Base-by-base conservation (phyloP, 2,888 invertebrate species). In the Meghimatium bilineatum region DNA sequence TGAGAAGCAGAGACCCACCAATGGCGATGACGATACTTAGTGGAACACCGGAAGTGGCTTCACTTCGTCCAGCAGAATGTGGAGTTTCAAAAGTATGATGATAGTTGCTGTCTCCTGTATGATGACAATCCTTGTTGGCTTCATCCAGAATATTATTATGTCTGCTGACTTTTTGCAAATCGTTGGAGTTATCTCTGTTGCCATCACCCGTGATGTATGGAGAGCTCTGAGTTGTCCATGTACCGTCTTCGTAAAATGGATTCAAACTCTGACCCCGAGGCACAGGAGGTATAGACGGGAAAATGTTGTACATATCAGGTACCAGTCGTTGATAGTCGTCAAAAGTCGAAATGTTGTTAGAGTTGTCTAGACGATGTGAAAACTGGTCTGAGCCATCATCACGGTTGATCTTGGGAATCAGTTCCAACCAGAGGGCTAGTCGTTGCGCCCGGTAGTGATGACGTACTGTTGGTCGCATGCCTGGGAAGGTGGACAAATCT, bases 371-470 rank as follows among this genome's bases (percentile, higher is more conserved):
- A 88, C 96, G 96, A 93, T 98, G 98, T 93, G 97, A 97, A 0
- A 96, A 96, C 71, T 96, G 95, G 96, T 97, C 97, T 90, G 95
- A 95, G 92, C 97, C 97, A 90, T 96, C 96, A 0, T 96, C 96
- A 88, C 96, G 95, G 94, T 97, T 94, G 88, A 96, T 95, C 92
- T 98, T 98, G 56, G 98, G 98, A 85, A 99, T 97, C 79, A 98
- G 95, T 92, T 98, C 97, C 85, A 98, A 94, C 99, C 99, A 99
- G 94, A 98, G 97, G 0, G 98, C 98, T 81, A 98, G 95, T 88
- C 98, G 97, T 94, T 98, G 98, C 1, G 98, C 98, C 87, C 98
- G 95, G 94, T 98, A 98, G 94, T 98, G 98, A 90, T 97, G 97
- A 93, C 97, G 97, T 88, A 97, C 94, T 93, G 97, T 97, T 0